phyloP scores from a whole-genome alignment of 1,140 invertebrate species.

The Oreohelix idahoensis region DNA sequence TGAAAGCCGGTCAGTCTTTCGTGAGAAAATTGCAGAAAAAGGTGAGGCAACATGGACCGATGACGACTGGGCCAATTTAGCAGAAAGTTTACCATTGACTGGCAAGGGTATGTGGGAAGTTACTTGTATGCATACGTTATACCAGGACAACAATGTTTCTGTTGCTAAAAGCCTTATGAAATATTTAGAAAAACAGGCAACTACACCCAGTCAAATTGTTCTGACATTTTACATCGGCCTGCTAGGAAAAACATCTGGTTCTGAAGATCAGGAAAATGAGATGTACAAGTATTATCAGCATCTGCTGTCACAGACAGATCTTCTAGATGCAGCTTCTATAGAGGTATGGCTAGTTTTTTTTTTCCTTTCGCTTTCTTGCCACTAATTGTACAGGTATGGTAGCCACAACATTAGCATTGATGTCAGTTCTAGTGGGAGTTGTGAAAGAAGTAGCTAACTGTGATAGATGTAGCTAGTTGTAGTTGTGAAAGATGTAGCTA shows the following conservation, averaged over 20 bases:
- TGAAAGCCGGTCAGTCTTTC: neutral
- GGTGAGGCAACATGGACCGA: neutral
- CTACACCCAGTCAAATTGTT: neutral
- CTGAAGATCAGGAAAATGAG: constrained; percentile 12
- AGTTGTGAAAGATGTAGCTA: no score
- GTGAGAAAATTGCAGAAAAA: constrained; percentile 1
- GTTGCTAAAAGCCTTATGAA: constrained; percentile 6
- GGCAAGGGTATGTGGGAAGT: neutral
- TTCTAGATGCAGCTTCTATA: constrained; percentile 32
- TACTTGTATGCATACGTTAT: constrained; percentile 30
- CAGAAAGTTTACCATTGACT: neutral
- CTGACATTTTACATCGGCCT: constrained; percentile 20
- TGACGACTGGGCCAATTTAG: constrained; percentile 9
- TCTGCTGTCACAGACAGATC: neutral
- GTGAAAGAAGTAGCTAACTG: no score
- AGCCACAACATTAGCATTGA: no score
- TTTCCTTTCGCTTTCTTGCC: no score
- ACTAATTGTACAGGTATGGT: no score
- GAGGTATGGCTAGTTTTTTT: constrained; percentile 1
- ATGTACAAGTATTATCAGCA: constrained; percentile 7
- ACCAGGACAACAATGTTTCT: neutral
- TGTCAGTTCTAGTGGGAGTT: no score
- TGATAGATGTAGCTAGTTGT: no score
- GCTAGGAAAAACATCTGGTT: constrained; percentile 14
- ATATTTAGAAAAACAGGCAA: constrained; percentile 11